phyloP scores from a whole-genome alignment of 1,140 invertebrate species.

The Calephelis virginiensis region DNA sequence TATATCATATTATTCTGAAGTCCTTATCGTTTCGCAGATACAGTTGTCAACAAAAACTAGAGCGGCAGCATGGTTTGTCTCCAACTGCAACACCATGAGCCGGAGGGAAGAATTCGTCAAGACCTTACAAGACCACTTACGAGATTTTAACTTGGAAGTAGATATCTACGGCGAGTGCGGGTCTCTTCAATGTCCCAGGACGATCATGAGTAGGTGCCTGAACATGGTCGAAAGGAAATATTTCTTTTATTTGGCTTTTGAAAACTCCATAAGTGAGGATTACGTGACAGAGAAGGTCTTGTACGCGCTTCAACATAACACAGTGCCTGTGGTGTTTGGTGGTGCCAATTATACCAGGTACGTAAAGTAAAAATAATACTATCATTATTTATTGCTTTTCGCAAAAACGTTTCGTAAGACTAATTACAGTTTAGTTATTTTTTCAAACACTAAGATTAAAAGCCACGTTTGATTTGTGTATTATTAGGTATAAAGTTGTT shows the following conservation, averaged over 20 bases:
- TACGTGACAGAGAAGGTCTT: conserved; percentile 80
- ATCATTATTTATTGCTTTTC: too few species aligned
- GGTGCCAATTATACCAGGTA: conserved; percentile 69
- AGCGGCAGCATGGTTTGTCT: conserved; percentile 81
- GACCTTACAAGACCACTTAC: conserved; percentile 79
- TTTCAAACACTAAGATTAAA: too few species aligned
- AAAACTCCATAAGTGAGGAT: conserved; percentile 81
- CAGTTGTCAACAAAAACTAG: conserved; percentile 45
- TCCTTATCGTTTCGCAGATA: neutral
- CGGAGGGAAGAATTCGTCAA: conserved; percentile 78
- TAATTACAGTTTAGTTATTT: too few species aligned
- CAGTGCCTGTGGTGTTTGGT: conserved; percentile 54
- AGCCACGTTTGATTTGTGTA: too few species aligned
- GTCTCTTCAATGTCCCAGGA: conserved; percentile 44
- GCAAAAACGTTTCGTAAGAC: too few species aligned
- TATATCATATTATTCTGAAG: too few species aligned
- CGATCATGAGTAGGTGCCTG: conserved; percentile 57
- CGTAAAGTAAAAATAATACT: too few species aligned
- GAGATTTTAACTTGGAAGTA: conserved; percentile 58
- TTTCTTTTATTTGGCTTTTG: conserved; percentile 85
- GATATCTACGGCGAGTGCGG: conserved; percentile 85
- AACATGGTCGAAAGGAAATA: conserved; percentile 74
- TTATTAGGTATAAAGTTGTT: too few species aligned
- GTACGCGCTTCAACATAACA: conserved; percentile 42
- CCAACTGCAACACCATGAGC: conserved; percentile 80